phyloP scores from a whole-genome alignment of 2,888 invertebrate genomes.

The Micropterix aruncella region DNA sequence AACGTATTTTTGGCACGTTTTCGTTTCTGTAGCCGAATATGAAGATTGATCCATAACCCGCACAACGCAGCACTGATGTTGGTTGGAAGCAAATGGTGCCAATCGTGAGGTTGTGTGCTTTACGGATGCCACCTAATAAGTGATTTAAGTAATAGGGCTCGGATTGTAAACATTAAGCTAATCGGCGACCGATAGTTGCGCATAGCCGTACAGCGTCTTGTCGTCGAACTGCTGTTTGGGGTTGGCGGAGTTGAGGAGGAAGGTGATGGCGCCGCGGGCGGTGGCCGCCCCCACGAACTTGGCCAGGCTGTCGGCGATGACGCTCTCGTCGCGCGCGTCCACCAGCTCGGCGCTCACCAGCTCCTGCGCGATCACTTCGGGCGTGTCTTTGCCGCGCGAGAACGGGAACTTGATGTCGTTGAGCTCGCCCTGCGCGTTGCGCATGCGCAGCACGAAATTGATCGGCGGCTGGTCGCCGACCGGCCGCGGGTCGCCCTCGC shows the following conservation, averaged over 20 bases:
- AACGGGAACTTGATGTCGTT: constrained; percentile 99
- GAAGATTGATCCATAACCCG: no score
- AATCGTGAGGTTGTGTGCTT: no score
- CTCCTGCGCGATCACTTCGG: constrained; percentile 95
- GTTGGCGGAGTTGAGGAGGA: constrained; percentile 17
- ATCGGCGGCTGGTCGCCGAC: constrained; percentile 39
- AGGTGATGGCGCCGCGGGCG: constrained; percentile 36
- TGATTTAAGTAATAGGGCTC: not conserved
- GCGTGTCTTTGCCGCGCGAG: constrained; percentile 78
- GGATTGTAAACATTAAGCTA: constrained; percentile 22
- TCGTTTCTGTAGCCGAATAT: no score
- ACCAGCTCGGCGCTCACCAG: constrained; percentile 93
- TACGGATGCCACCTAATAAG: no score
- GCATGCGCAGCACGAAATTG: constrained; percentile 79
- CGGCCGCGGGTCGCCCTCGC: constrained; percentile 25
- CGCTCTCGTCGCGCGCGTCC: constrained; percentile 77
- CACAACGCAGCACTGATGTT: no score
- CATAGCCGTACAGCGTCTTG: constrained; percentile 89
- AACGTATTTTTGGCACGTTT: no score
- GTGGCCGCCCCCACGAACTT: constrained; percentile 65
- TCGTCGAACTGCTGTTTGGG: constrained; percentile 80
- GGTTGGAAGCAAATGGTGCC: no score
- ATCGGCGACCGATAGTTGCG: constrained; percentile 91
- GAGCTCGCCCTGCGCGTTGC: constrained; percentile 82
- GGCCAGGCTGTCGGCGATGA: constrained; percentile 88